These are phyloP conservation scores for Sinocyclocheilus grahami DNA, from an alignment of 2,113 vertebrate genomes.

Conservation along the genomic window DNA sequence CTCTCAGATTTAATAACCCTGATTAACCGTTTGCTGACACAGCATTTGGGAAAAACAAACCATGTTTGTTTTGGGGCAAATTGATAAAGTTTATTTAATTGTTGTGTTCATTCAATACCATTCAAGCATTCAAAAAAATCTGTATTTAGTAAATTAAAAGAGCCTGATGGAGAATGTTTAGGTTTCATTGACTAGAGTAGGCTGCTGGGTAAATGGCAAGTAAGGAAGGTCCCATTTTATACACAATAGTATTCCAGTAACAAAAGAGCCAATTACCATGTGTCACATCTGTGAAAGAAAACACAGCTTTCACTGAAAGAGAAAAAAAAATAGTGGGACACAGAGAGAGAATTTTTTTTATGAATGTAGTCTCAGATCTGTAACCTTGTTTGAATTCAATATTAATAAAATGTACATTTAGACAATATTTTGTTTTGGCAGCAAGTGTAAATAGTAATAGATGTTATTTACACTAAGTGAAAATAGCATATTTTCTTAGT, in stretches of 20 bases:
- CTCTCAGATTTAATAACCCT: conserved; percentile 24
- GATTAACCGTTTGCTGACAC: conserved; percentile 5
- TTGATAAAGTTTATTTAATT: background rate
- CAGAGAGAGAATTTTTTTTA: conserved; percentile 20
- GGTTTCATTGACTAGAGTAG: background rate
- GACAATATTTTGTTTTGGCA: background rate
- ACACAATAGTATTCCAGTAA: conserved; percentile 14
- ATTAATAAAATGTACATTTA: no score
- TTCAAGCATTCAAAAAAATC: background rate
- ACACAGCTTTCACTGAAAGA: conserved; percentile 45
- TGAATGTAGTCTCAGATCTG: background rate
- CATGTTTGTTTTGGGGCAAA: background rate
- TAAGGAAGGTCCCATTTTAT: background rate
- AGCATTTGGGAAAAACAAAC: background rate
- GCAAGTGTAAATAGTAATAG: no score
- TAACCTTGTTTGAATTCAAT: background rate
- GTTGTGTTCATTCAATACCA: background rate
- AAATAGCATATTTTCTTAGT: no score
- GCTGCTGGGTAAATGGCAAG: background rate
- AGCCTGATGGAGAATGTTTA: conserved; percentile 8
- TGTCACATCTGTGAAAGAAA: conserved; percentile 53
- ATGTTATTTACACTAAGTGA: no score
- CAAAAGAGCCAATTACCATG: conserved; percentile 65
- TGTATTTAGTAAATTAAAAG: background rate
- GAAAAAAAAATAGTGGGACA: conserved; percentile 10